phyloP scores from a whole-genome alignment of 2,888 invertebrate species.

The Plagodis pulveraria region DNA sequence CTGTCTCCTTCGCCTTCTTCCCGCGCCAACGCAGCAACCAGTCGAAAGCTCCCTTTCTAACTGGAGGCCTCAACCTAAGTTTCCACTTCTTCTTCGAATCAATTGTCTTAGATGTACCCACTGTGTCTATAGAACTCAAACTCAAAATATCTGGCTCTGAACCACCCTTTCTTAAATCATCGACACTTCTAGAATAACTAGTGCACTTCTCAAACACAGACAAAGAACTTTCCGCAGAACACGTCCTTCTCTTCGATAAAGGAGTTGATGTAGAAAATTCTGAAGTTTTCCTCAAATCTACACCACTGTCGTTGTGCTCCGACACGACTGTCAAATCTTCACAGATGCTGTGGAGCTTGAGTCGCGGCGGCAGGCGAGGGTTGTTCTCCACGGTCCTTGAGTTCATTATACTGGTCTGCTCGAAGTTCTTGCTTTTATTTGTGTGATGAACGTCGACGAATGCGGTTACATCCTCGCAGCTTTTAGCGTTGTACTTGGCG shows the following conservation, averaged over 20 bases:
- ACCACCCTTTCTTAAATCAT: conserved; percentile 67
- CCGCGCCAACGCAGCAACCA: conserved; percentile 76
- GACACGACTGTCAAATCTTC: conserved; percentile 60
- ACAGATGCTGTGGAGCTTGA: conserved; percentile 64
- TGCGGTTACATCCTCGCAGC: conserved; percentile 74
- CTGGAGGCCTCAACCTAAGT: conserved; percentile 62
- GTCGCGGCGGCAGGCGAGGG: conserved; percentile 45
- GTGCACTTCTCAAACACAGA: conserved; percentile 70
- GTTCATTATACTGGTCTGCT: conserved; percentile 74
- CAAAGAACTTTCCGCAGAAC: conserved; percentile 62
- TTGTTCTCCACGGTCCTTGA: conserved; percentile 54
- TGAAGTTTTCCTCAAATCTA: conserved; percentile 58
- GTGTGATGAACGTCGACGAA: conserved; percentile 68
- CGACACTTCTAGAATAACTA: conserved; percentile 56
- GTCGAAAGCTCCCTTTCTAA: conserved; percentile 74
- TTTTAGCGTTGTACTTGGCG: conserved; percentile 72
- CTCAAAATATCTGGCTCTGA: conserved; percentile 75
- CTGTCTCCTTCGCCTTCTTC: conserved; percentile 59
- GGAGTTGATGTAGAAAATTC: conserved; percentile 74
- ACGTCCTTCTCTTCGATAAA: conserved; percentile 67
- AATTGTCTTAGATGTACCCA: conserved; percentile 59
- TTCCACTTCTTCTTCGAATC: conserved; percentile 72
- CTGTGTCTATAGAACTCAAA: conserved; percentile 53
- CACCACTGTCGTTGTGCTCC: conserved; percentile 64
- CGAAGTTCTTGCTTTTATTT: conserved; percentile 67